Conservation (phyloP, 2,113 vertebrate genomes). For the Amia ocellicauda region DNA sequence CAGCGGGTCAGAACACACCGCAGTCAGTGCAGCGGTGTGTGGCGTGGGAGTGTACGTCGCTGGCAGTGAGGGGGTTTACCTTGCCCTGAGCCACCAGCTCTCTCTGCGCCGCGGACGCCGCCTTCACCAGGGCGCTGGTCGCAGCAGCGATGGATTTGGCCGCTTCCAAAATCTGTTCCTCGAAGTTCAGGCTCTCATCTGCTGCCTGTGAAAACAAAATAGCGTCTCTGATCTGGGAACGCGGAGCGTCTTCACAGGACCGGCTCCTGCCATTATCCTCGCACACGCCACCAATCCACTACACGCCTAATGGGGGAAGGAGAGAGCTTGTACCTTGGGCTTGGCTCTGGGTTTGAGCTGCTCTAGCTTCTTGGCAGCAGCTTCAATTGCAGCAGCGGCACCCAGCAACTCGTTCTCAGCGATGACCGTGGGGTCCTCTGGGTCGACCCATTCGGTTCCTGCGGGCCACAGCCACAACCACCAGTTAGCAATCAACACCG, state of each 20-base stretch:
- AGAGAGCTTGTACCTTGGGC: constrained; percentile 75
- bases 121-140: constrained; percentile 94
- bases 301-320: no score
- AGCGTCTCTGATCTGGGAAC: no score
- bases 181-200: constrained; percentile 95
- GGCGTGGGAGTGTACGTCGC: no score
- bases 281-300: no score
- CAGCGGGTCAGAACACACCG: no score
- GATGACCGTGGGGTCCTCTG: constrained; percentile 93
- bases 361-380: constrained; percentile 97
- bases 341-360: constrained; percentile 94
- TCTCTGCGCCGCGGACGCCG: constrained; percentile 91
- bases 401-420: constrained; percentile 93
- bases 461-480: constrained; percentile 1
- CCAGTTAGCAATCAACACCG: no score
- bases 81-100: constrained; percentile 97
- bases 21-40: no score
- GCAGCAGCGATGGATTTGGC: constrained; percentile 97
- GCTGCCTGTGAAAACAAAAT: constrained; percentile 77
- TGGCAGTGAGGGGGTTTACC: constrained; percentile 56
- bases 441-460: constrained; percentile 94
- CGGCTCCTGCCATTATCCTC: no score
- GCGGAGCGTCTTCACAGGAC: no score
- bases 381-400: constrained; percentile 92
- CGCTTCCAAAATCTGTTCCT: constrained; percentile 96